Conservation (phyloP, 2,113 vertebrate genomes). For the Ophthalmotilapia sp. region DNA sequence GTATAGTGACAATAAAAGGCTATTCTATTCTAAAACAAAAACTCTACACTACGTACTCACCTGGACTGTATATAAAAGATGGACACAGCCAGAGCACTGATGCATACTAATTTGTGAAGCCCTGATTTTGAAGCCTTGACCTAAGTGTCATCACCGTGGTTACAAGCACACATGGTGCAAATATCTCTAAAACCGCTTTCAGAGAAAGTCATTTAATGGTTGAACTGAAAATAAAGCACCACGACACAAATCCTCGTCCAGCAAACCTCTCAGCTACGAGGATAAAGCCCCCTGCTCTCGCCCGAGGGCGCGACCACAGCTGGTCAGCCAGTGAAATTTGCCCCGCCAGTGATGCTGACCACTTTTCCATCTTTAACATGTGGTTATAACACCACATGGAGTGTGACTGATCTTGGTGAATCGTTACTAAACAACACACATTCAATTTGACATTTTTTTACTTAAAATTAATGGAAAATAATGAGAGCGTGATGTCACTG, state of each 20-base stretch:
- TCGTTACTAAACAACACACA: background rate
- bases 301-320: background rate
- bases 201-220: background rate
- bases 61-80: background rate
- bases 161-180: background rate
- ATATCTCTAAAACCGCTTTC: background rate
- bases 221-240: background rate
- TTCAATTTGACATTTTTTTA: background rate
- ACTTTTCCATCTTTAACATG: background rate
- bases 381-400: background rate
- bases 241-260: background rate
- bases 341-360: rapidly evolving
- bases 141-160: background rate
- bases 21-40: background rate
- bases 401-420: background rate
- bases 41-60: background rate
- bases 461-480: background rate
- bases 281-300: background rate
- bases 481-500: rapidly evolving
- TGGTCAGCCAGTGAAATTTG: background rate
- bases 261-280: background rate
- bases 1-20: background rate
- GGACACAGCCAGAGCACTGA: background rate
- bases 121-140: background rate
- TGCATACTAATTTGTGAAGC: background rate